A percentile compares a stretch with the other conserved stretches of the same genome.
Conservation (phyloP, 1,140 invertebrate genomes). For the Anoplolepis gracilipes region DNA sequence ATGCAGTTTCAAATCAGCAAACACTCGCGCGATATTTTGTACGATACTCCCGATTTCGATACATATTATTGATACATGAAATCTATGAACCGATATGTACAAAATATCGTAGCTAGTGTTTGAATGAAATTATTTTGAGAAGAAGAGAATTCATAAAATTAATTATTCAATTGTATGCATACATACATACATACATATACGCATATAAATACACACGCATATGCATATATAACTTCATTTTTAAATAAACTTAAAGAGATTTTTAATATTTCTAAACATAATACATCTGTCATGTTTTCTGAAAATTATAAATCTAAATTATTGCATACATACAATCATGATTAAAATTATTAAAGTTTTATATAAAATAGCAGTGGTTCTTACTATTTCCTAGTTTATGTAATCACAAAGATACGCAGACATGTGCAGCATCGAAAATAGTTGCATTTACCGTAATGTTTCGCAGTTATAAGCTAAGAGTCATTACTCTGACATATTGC, state of each 20-base stretch:
- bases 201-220: no score
- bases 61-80: no score
- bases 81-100: no score
- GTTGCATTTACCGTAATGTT: neutral
- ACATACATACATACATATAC: no score
- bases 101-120: no score
- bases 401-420: neutral
- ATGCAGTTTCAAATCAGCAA: no score
- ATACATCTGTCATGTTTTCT: neutral
- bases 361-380: neutral
- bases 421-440: neutral
- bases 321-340: neutral
- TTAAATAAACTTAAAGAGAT: no score
- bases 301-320: neutral
- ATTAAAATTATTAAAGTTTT: neutral
- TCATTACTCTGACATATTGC: neutral
- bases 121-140: neutral
- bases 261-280: no score
- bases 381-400: neutral
- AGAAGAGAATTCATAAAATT: neutral
- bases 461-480: conserved; percentile 3
- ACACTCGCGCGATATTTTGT: no score
- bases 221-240: no score
- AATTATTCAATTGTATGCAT: neutral
- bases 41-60: no score